Percentiles rank a stretch among this genome's conserved stretches.
phyloP scores from a whole-genome alignment of 2,797 vertebrate species.

The Myotis daubentonii region DNA sequence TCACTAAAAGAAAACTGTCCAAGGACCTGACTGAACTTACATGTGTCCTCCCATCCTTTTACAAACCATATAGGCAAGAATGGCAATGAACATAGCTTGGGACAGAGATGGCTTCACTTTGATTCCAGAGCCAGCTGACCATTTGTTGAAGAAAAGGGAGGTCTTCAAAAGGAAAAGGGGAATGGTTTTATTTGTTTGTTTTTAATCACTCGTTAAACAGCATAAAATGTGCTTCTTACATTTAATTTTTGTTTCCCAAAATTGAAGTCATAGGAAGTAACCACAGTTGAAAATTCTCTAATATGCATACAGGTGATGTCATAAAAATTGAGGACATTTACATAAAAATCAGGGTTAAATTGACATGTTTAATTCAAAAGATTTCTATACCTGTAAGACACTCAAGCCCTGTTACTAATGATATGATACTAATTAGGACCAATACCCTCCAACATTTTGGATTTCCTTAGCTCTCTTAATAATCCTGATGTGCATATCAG shows the following conservation, averaged over 20 bases:
- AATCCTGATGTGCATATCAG: conserved; percentile 58
- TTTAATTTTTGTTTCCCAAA: conserved; percentile 20
- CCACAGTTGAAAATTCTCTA: conserved; percentile 12
- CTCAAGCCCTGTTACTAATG: not conserved
- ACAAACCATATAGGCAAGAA: not conserved
- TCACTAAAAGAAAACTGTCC: conserved; percentile 58
- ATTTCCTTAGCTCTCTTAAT: conserved; percentile 54
- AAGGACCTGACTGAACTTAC: not conserved
- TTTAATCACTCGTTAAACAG: not conserved
- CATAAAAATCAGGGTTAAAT: conserved; percentile 2
- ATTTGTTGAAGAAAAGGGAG: conserved; percentile 26
- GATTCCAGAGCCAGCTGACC: not conserved
- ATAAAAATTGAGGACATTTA: not conserved
- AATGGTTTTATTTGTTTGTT: not conserved
- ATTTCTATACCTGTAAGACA: conserved; percentile 30
- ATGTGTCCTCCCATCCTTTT: not conserved
- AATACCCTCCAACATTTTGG: conserved; percentile 33
- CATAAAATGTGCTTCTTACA: not conserved
- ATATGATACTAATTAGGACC: not conserved
- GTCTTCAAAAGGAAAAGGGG: not conserved
- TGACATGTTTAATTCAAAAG: not conserved
- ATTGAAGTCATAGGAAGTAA: not conserved
- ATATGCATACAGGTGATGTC: not conserved
- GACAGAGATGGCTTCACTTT: not conserved
- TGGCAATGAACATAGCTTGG: not conserved